A percentile compares a stretch with the other conserved stretches of the same genome.
Conservation (phyloP, 2,888 invertebrate genomes). For the Eubasilissa splendida region DNA sequence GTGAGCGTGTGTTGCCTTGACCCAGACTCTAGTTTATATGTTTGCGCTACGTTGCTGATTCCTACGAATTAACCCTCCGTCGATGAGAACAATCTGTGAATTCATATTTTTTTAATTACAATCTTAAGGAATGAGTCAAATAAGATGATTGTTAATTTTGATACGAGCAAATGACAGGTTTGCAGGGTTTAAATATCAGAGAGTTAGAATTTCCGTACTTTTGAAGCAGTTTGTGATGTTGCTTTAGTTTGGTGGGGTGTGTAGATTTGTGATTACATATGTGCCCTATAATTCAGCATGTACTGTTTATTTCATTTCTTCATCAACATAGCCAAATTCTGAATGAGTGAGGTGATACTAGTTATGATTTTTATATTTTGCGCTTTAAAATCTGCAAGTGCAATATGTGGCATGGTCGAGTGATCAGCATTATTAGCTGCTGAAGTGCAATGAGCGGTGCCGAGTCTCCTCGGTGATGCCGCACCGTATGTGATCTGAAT, state of each 20-base stretch:
- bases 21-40: constrained; percentile 51
- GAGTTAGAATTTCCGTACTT: constrained; percentile 31
- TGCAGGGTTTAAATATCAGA: constrained; percentile 38
- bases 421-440: background rate
- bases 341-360: constrained; percentile 12
- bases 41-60: constrained; percentile 48
- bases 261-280: constrained; percentile 37
- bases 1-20: constrained; percentile 54
- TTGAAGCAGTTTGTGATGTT: constrained; percentile 19
- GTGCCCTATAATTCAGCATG: constrained; percentile 30
- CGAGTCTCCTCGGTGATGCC: background rate
- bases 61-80: constrained; percentile 36
- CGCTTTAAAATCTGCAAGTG: background rate
- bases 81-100: constrained; percentile 34
- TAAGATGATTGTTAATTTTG: background rate
- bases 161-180: constrained; percentile 22
- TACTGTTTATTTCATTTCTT: constrained; percentile 11
- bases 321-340: background rate
- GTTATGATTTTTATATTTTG: constrained; percentile 3
- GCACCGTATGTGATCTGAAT: constrained; percentile 54
- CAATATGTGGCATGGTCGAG: constrained; percentile 2
- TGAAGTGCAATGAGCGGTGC: constrained; percentile 26
- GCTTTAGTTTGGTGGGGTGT: constrained; percentile 31
- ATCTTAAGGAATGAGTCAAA: constrained; percentile 6
- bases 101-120: constrained; percentile 36